Conservation (phyloP, 2,797 vertebrate species). For the Denticeps clupeoides region DNA sequence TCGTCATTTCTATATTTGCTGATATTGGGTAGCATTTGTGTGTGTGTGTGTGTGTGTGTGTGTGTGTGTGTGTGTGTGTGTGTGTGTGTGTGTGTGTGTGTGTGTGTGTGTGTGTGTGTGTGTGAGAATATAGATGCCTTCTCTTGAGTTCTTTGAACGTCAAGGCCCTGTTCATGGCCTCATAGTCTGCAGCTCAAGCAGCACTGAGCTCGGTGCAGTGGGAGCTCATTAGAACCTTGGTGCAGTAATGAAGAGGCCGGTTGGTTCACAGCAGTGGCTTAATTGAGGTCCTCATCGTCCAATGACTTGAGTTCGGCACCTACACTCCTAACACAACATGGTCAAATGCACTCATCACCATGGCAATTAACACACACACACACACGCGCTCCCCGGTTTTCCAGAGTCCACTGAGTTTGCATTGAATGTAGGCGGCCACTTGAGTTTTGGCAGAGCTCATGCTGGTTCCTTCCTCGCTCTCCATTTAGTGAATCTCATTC, state of each 20-base stretch:
- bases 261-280: conserved; percentile 48
- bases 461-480: too few species aligned
- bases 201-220: too few species aligned
- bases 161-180: too few species aligned
- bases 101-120: too few species aligned
- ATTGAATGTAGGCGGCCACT: conserved; percentile 46
- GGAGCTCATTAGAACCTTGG: conserved; percentile 47
- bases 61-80: too few species aligned
- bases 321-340: too few species aligned
- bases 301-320: too few species aligned
- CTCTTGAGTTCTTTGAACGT: too few species aligned
- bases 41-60: neutral
- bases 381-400: conserved; percentile 26
- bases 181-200: too few species aligned
- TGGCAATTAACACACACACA: conserved; percentile 39
- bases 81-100: neutral
- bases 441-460: conserved; percentile 49
- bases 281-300: conserved; percentile 53
- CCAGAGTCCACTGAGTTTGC: too few species aligned
- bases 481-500: too few species aligned
- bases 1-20: too few species aligned
- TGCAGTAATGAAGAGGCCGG: conserved; percentile 46
- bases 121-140: neutral
- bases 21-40: neutral
- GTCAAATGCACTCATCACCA: conserved; percentile 58